Base-by-base conservation (phyloP, 2,797 vertebrate species). In the Chromobotia macracanthus region DNA sequence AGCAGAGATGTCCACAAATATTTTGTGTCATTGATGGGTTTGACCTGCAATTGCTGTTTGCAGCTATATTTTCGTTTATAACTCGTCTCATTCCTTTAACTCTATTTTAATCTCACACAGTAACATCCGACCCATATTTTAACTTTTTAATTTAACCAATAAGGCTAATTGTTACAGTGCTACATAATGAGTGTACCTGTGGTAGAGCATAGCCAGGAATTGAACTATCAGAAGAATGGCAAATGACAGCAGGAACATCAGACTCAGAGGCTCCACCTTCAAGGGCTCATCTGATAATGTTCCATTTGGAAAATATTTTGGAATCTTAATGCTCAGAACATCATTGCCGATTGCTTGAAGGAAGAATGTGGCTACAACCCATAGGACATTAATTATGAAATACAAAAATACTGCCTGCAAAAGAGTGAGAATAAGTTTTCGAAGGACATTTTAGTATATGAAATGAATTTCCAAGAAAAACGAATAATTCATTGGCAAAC, bases 241-340 rank as follows among this genome's bases (percentile, higher is more conserved):
- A 70, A 95, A 95, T 8, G 93, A 93, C 70, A 94, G 65, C 82
- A 95, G 89, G 84, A 95, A 95, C 94, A 95, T 95, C 84, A 95
- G 86, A 79, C 93, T 93, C 72, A 95, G 80, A 19, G 94, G 94
- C 82, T 95, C 94, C 86, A 95, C 92, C 77, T 67, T 86, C 56
- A 95, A 85, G 25, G 0, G 1, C 0, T 93, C 90, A 0, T 15
- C 86, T 16, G 92, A 82, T 31, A 1, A 0, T 10, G 55, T 88
- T 25, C 90, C 90, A 38, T 90, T 91, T 1, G 89, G 35, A 56
- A 5, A 86, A 60, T 79, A 84, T 84, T 95, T 94, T 0, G 93
- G 91, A 79, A 94, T 92, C 86, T 86, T 87, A 82, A 95, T 94
- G 86, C 91, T 94, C 76, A 95, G 86, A 18, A 91, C 64, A 0